Percentiles rank a stretch among this genome's conserved stretches.
Conservation (phyloP, 2,797 vertebrate genomes). For the Hyperoplus immaculatus region DNA sequence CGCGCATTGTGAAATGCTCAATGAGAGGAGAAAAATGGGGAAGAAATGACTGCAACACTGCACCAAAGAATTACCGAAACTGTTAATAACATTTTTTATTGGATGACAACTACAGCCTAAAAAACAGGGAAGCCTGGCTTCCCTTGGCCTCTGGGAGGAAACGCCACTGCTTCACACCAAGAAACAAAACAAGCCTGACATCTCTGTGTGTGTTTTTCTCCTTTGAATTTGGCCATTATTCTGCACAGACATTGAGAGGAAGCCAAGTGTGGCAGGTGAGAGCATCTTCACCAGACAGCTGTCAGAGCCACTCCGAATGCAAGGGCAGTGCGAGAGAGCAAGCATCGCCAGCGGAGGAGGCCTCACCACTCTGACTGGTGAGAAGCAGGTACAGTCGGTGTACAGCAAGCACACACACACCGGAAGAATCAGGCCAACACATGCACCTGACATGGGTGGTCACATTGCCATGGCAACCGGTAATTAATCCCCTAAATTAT, state of each 20-base stretch:
- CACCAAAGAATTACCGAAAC: too few relatives aligned
- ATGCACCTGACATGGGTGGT: slow-evolving; percentile 71
- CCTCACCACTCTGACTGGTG: slow-evolving; percentile 54
- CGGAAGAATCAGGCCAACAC: slow-evolving; percentile 5
- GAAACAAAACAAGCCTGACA: slow-evolving; percentile 65
- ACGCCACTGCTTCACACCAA: slow-evolving; percentile 9
- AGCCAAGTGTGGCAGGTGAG: slow-evolving; percentile 73
- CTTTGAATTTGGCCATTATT: slow-evolving; percentile 70
- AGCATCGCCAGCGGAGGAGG: slow-evolving; percentile 52
- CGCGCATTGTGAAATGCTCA: too few relatives aligned
- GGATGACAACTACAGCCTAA: too few relatives aligned
- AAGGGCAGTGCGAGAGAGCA: slow-evolving; percentile 44
- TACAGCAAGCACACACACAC: slow-evolving; percentile 6
- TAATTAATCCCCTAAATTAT: slow-evolving; percentile 82
- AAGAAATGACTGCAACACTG: too few relatives aligned
- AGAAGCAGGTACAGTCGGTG: slow-evolving; percentile 58
- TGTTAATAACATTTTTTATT: too few relatives aligned
- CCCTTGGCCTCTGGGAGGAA: too few relatives aligned
- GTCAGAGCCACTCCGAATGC: slow-evolving; percentile 68
- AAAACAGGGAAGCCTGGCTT: too few relatives aligned
- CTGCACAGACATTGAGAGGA: slow-evolving; percentile 64
- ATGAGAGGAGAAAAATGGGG: too few relatives aligned
- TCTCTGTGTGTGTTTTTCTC: slow-evolving; percentile 8
- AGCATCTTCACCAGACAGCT: slow-evolving; percentile 74
- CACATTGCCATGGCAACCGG: slow-evolving; percentile 80